Base-by-base conservation (phyloP, 92 coral and sea anemone genomes). In the Porites cylindrica region DNA sequence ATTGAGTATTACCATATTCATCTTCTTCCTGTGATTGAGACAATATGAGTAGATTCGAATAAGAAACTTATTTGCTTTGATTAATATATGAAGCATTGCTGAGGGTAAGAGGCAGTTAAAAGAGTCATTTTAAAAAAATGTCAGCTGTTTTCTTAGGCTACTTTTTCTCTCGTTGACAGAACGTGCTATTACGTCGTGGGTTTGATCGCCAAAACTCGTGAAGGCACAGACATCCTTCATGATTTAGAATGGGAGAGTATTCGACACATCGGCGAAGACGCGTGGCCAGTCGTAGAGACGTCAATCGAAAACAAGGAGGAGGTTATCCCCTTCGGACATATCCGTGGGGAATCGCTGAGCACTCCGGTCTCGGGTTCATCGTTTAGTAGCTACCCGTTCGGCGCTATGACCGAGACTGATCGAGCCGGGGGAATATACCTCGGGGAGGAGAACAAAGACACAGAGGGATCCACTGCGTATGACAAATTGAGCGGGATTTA, bases 181-280 rank as follows among this genome's bases (percentile, higher is more conserved):
- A 96, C 99, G 1, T 96, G 99, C 68, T 96, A 89, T 87, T 96
- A 95, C 76, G 98, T 95, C 10, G 94, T 96, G 72, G 99, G 99
- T 8, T 86, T 96, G 85, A 95, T 95, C 19, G 98, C 99, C 9
- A 96, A 94, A 85, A 96, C 99, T 11, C 98, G 99, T 11, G 96
- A 95, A 86, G 99, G 99, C 24, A 94, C 98, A 7, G 99, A 96
- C 83, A 87, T 93, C 72, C 96, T 96, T 4, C 92, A 79, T 21
- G 94, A 84, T 63, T 89, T 85, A 3, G 96, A 95, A 70, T 96
- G 99, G 99, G 97, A 95, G 29, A 96, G 99, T 60, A 92, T 96
- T 5, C 95, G 99, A 10, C 98, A 96, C 83, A 90, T 91, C 26
- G 98, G 99, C 19, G 95, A 93, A 10, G 98, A 93, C 47, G 85